These are phyloP conservation scores for Diabrotica balteata DNA, from an alignment of 2,888 invertebrate species.

Conservation along the genomic window DNA sequence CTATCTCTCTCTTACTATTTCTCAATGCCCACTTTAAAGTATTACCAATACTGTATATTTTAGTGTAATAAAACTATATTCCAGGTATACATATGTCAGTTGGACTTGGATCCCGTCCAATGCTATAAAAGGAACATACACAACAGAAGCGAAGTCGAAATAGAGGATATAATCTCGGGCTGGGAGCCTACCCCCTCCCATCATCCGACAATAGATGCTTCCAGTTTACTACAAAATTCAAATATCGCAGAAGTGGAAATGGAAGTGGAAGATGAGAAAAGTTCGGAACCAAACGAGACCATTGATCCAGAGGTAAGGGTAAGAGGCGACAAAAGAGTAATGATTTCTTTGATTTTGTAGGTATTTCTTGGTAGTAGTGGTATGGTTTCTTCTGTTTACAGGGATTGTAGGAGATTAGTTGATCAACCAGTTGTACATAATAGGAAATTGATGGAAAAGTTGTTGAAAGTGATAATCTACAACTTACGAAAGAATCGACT, in stretches of 20 bases:
- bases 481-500: too few species aligned
- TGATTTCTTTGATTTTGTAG: slow-evolving; percentile 26
- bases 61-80: not conserved
- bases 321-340: slow-evolving; percentile 11
- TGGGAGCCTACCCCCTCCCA: slow-evolving; percentile 84
- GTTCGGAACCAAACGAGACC: slow-evolving; percentile 55
- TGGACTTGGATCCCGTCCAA: slow-evolving; percentile 79
- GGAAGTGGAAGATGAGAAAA: slow-evolving; percentile 67
- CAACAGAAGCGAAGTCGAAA: slow-evolving; percentile 78
- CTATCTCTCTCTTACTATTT: too few species aligned
- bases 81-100: slow-evolving; percentile 89
- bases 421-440: slow-evolving; percentile 11
- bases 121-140: slow-evolving; percentile 89
- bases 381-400: slow-evolving; percentile 8
- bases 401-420: slow-evolving; percentile 5
- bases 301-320: slow-evolving; percentile 51
- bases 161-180: slow-evolving; percentile 72
- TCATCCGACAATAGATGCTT: slow-evolving; percentile 82
- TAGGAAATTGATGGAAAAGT: not conserved
- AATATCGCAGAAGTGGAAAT: slow-evolving; percentile 85
- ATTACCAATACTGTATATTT: too few species aligned
- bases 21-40: too few species aligned
- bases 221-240: slow-evolving; percentile 82
- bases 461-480: not conserved
- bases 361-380: slow-evolving; percentile 11